phyloP scores from a whole-genome alignment of 2,888 invertebrate species.

The Zygaena filipendulae region DNA sequence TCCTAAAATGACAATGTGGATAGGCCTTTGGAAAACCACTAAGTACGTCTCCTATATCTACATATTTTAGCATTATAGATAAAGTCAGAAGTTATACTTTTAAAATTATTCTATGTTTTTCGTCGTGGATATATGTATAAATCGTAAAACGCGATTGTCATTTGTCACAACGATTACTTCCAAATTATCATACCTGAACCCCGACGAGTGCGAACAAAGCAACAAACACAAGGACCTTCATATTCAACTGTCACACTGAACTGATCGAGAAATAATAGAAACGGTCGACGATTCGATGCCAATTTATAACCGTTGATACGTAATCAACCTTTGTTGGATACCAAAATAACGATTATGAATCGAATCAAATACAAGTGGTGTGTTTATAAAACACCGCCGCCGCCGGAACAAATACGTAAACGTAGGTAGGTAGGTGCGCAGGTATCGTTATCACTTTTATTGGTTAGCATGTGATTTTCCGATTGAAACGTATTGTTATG shows the following conservation, averaged over 20 bases:
- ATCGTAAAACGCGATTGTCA: too few species aligned
- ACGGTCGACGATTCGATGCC: conserved; percentile 13
- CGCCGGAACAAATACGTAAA: conserved; percentile 30
- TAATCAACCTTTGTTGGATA: conserved; percentile 18
- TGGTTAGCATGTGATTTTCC: conserved; percentile 26
- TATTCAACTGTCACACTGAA: conserved; percentile 23
- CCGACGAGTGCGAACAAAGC: conserved; percentile 43
- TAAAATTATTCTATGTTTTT: too few species aligned
- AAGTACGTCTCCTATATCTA: too few species aligned
- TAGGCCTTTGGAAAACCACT: too few species aligned
- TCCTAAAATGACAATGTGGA: too few species aligned
- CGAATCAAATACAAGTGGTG: conserved; percentile 23
- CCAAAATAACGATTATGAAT: conserved; percentile 33
- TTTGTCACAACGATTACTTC: too few species aligned
- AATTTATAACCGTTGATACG: conserved; percentile 38
- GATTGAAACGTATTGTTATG: conserved; percentile 18
- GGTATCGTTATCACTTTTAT: conserved; percentile 34
- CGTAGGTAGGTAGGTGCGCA: too few species aligned
- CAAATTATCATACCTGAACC: conserved; percentile 50
- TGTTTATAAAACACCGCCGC: conserved; percentile 42
- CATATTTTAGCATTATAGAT: too few species aligned
- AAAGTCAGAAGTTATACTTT: too few species aligned
- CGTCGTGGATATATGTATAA: too few species aligned
- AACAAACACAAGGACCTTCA: conserved; percentile 38
- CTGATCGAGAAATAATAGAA: conserved; percentile 25